Evolutionary conservation across 2,113 vertebrate species (phyloP), one percentile per base, ranked within the genome.

Genomic region (Salminus brasiliensis): DNA sequence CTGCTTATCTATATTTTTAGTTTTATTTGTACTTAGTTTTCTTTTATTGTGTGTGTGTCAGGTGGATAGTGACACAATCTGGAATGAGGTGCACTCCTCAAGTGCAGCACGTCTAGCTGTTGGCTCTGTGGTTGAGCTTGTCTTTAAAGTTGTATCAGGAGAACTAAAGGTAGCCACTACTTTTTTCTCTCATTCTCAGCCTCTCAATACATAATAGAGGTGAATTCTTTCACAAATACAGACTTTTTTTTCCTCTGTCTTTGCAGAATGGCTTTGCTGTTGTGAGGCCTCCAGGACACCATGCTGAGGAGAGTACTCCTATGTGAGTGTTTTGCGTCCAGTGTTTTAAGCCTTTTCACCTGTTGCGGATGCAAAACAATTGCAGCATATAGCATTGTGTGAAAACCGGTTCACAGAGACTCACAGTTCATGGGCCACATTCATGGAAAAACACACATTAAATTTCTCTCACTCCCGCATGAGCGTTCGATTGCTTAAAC

Each of bases 1-100:
- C 15, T 52, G n/a, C n/a, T 10, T 34, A 16, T 10, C 45, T n/a
- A n/a, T 65, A 8, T 66, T 12, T 53, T 59, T n/a, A 49, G n/a
- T n/a, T n/a, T n/a, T n/a, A n/a, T n/a, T n/a, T n/a, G n/a, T n/a
- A n/a, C 53, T 71, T 16, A 41, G 39, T 78, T 62, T 70, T 30
- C 21, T 11, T n/a, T 10, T 69, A 55, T 57, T 25, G 57, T 80
- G 63, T 83, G 29, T 84, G 36, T 88, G 71, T 84, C 89, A 98
- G 97, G 96, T 98, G 8, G 97, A 99, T 93, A 98, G 95, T 21
- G 97, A 99, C 91, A 99, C 97, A 9, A 96, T 98, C 81, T 99
- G 97, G 97, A 98, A 98, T 0, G 97, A 98, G 81, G 95, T 97
- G 25, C 97, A 98, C 86, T 98, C 97, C 0, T 95, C 96, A 0